Evolutionary conservation across 2,888 invertebrate genomes (phyloP).

Genomic region (Xanthorhoe designata): DNA sequence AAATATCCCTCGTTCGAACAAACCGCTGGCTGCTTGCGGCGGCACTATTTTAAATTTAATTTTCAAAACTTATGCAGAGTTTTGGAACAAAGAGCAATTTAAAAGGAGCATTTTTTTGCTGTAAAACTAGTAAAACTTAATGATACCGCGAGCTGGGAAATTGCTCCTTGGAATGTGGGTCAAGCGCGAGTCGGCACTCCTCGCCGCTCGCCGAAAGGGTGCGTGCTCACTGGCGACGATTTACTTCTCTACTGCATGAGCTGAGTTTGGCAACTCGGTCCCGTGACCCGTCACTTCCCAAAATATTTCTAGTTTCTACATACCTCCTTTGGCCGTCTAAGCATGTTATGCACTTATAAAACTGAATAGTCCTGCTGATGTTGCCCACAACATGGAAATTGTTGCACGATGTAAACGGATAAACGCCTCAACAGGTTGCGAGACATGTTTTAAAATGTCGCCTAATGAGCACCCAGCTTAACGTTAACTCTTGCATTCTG

Average conservation of each 20-base stretch:
- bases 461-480: conserved; percentile 1
- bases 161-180: conserved; percentile 30
- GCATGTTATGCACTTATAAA: neutral
- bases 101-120: conserved; percentile 30
- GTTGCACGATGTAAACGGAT: neutral
- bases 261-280: neutral
- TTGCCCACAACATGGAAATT: neutral
- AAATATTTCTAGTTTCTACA: neutral
- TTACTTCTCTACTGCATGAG: neutral
- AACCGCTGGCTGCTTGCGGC: neutral
- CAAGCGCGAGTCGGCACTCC: conserved; percentile 29
- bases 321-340: neutral
- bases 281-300: neutral
- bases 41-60: conserved; percentile 12
- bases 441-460: neutral
- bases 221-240: neutral
- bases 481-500: neutral
- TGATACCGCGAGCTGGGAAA: conserved; percentile 26
- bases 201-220: neutral
- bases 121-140: conserved; percentile 26
- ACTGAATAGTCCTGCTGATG: no score
- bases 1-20: neutral
- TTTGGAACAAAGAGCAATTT: conserved; percentile 33
- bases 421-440: neutral
- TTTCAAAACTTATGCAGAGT: conserved; percentile 12